Conservation (phyloP, 2,113 vertebrate species). For the Paramisgurnus dabryanus region DNA sequence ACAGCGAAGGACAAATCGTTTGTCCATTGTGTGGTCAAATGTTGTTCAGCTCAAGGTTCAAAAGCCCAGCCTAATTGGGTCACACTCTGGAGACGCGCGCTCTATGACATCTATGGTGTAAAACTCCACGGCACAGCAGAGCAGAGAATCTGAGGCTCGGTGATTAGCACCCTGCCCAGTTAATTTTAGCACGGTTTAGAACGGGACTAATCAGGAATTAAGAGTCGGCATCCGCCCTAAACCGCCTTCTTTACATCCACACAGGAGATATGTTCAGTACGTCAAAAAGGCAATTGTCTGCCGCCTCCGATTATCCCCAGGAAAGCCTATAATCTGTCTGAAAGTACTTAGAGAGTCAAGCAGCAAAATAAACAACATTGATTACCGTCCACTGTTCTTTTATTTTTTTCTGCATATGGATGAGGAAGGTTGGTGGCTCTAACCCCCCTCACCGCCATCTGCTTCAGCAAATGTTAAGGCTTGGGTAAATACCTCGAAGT, state of each 20-base stretch:
- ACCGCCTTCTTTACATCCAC: slow-evolving; percentile 70
- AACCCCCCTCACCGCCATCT: slow-evolving; percentile 77
- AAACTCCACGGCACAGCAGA: slow-evolving; percentile 46
- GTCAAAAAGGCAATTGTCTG: slow-evolving; percentile 83
- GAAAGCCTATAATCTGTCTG: slow-evolving; percentile 85
- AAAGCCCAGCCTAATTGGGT: slow-evolving; percentile 57
- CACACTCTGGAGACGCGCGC: slow-evolving; percentile 53
- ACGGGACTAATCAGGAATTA: slow-evolving; percentile 85
- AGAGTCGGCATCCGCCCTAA: slow-evolving; percentile 78
- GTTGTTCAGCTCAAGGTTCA: slow-evolving; percentile 50
- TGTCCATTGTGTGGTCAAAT: slow-evolving; percentile 52
- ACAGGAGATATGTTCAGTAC: slow-evolving; percentile 76
- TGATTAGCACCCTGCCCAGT: slow-evolving; percentile 81
- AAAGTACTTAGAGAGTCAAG: slow-evolving; percentile 85
- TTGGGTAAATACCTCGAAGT: slow-evolving; percentile 75
- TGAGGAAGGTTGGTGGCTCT: slow-evolving; percentile 61
- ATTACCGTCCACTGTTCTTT: slow-evolving; percentile 82
- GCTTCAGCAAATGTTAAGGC: slow-evolving; percentile 78
- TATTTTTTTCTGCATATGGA: slow-evolving; percentile 57
- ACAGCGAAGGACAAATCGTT: slow-evolving; percentile 22
- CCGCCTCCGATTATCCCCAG: slow-evolving; percentile 80
- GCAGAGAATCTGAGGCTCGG: slow-evolving; percentile 63
- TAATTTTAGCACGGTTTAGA: slow-evolving; percentile 81
- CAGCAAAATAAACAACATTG: slow-evolving; percentile 88
- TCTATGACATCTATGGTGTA: slow-evolving; percentile 49